Base-by-base conservation (phyloP, 2,888 invertebrate genomes). In the Drosophila nr. perissopoda region DNA sequence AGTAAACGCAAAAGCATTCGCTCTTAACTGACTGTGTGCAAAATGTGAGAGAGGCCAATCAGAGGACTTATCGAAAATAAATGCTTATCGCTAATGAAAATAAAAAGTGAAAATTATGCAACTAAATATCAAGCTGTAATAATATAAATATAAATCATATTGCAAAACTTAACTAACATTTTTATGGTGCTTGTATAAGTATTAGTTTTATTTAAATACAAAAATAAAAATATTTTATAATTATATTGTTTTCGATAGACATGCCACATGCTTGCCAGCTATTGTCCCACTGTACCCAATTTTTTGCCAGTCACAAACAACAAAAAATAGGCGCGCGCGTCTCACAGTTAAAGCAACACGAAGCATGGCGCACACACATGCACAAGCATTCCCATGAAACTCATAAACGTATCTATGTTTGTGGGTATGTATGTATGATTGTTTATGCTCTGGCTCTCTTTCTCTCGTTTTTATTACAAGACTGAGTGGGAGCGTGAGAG, bases 301-400 rank as follows among this genome's bases (percentile, higher is more conserved):
- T 61, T 80, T 78, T 81, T 80, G 81, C 81, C 73, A 81, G 81
- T 81, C 81, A 78, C 78, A 68, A 65, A 31, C 68, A 80, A 73
- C 67, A 78, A 68, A 54, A 72, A 72, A 68, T 61, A 69, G 21
- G 25, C 61, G 21, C 53, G 18, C 56, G 38, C 51, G 67, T 40
- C 40, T 18, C 51, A n/a, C 51, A 51, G 45, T 4, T 25, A 45
- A 25, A 16, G 54, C 36, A 36, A 56, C 56, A 48, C 77, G 42
- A 53, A 64, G 42, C 16, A 45, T 45, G 45, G 25, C 63, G 42
- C 58, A 36, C 54, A 62, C 51, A 56, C 56, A 54, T 36, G 61
- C 53, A 59, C 53, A 59, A 45, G 18, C 25, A 53, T 57, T 42
- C 21, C 10, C 42, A 57, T 42, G n/a, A 57, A 56, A 40, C 21